A percentile compares a stretch with the other conserved stretches of the same genome.
phyloP scores from a whole-genome alignment of 2,888 invertebrate genomes.

The Masnerella sp. region DNA sequence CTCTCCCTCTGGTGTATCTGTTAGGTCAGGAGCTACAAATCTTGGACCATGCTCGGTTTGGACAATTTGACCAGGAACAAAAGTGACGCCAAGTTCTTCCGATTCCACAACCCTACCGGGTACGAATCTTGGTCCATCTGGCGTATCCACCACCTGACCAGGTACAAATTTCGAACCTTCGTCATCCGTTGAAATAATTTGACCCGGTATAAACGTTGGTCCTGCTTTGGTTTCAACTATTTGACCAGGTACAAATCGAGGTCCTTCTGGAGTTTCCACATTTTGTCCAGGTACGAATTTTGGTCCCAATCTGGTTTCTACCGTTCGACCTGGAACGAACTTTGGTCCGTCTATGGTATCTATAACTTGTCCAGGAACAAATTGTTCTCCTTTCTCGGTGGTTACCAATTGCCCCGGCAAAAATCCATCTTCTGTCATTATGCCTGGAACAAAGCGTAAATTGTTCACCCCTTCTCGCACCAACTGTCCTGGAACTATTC shows the following conservation, averaged over 20 bases:
- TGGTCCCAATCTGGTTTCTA: constrained; percentile 83
- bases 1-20: constrained; percentile 82
- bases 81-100: constrained; percentile 77
- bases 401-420: constrained; percentile 84
- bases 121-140: constrained; percentile 83
- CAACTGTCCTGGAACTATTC: constrained; percentile 82
- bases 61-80: constrained; percentile 79
- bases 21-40: constrained; percentile 84
- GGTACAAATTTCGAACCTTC: constrained; percentile 80
- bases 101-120: constrained; percentile 79
- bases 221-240: constrained; percentile 87
- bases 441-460: constrained; percentile 84
- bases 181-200: constrained; percentile 83
- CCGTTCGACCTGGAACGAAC: constrained; percentile 88
- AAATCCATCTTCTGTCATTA: constrained; percentile 83
- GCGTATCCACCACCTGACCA: constrained; percentile 86
- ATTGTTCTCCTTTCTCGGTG: constrained; percentile 85
- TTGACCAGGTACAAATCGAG: constrained; percentile 88
- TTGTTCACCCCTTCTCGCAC: constrained; percentile 81
- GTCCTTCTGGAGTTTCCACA: constrained; percentile 84
- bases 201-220: constrained; percentile 88
- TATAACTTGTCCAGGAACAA: constrained; percentile 86
- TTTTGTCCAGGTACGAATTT: constrained; percentile 87
- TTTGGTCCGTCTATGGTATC: constrained; percentile 84
- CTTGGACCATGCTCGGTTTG: constrained; percentile 80